These are phyloP conservation scores for Mionectes macconnelli DNA, from an alignment of 2,113 vertebrate genomes.

Conservation along the genomic window DNA sequence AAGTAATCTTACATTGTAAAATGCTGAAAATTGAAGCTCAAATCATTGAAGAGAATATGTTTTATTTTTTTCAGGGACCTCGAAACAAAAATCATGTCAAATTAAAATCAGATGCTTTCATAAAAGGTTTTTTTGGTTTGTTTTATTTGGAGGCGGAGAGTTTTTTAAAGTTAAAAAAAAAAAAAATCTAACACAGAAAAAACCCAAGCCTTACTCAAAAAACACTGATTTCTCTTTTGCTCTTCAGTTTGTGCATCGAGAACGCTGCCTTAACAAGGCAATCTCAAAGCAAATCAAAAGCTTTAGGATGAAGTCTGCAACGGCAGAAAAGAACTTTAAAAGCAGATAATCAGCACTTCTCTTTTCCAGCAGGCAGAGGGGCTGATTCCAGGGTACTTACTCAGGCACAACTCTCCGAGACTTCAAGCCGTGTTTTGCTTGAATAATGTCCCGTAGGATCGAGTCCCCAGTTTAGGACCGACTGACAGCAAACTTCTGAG, in stretches of 20 bases:
- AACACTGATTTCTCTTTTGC: background rate
- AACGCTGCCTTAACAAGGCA: background rate
- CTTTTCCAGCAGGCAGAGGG: constrained; percentile 22
- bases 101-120: constrained; percentile 28
- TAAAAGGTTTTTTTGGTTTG: background rate
- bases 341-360: background rate
- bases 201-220: background rate
- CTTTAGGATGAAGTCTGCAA: background rate
- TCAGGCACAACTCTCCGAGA: constrained; percentile 15
- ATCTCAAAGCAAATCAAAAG: background rate
- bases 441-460: constrained; percentile 26
- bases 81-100: constrained; percentile 19
- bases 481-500: constrained; percentile 37
- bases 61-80: constrained; percentile 37
- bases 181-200: background rate
- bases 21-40: constrained; percentile 43
- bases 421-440: constrained; percentile 46
- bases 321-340: background rate
- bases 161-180: background rate
- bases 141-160: background rate
- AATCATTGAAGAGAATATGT: background rate
- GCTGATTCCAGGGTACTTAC: constrained; percentile 29
- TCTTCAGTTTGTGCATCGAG: background rate
- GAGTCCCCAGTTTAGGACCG: constrained; percentile 5
- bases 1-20: constrained; percentile 71